Conservation (phyloP, 2,113 vertebrate species). For the Tetrao urogallus region DNA sequence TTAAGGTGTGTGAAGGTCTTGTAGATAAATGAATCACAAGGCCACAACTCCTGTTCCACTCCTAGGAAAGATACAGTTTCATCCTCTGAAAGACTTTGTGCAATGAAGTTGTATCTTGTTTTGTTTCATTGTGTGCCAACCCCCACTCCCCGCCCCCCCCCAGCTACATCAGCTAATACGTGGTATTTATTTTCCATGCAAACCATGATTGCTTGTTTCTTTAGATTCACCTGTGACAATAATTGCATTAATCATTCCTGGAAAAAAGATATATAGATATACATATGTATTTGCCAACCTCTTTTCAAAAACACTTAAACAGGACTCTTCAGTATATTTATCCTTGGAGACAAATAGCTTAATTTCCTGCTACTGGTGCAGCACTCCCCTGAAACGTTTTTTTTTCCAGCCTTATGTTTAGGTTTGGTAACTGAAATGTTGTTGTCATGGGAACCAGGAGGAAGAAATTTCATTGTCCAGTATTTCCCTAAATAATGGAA, state of each 20-base stretch:
- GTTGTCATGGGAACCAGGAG: not conserved
- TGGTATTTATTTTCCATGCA: not conserved
- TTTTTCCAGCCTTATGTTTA: not conserved
- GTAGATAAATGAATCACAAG: not conserved
- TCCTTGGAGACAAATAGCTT: not conserved
- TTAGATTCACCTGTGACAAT: not conserved
- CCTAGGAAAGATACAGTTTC: not conserved
- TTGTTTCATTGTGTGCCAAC: not conserved
- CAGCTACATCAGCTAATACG: not conserved
- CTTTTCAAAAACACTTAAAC: not conserved
- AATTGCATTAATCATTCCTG: not conserved
- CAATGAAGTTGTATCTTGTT: not conserved
- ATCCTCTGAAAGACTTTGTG: not conserved
- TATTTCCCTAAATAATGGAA: not conserved
- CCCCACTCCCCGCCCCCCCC: too few relatives aligned
- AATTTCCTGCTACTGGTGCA: not conserved
- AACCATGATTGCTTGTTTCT: not conserved
- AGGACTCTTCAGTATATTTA: not conserved
- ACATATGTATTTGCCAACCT: accelerated
- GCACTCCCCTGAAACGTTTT: not conserved
- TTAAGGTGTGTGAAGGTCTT: not conserved
- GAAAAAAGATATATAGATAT: not conserved
- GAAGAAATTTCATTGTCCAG: not conserved
- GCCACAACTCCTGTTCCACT: not conserved
- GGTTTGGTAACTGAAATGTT: not conserved